Base-by-base conservation (phyloP, 2,113 vertebrate species). In the Planiliza haematocheilus region DNA sequence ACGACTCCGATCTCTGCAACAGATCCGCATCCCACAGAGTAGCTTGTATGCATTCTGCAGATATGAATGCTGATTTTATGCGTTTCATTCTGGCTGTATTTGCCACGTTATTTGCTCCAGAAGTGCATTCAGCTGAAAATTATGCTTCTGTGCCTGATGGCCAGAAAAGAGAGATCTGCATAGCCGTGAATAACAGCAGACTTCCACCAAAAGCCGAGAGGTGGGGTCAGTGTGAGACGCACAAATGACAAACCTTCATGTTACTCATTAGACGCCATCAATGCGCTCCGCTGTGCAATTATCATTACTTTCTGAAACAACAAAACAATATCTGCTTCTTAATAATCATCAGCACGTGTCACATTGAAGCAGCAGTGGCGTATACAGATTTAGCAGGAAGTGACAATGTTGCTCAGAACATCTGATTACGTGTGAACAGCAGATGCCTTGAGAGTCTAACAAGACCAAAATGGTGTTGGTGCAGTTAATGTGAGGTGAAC, bases 371-470 rank as follows among this genome's bases (percentile, higher is more conserved):
- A 50, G 50, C 42, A 56, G 16, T 24, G n/a, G 21, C 45, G 2
- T 21, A 80, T 68, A 50, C 10, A 65, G 41, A 50, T 64, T 77
- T 64, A 85, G 45, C 69, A 77, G 46, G 20, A 77, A 74, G 75
- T 11, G 46, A 45, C 13, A 8, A 59, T 50, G 57, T 50, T 60
- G 56, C 48, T 70, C 42, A 65, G 70, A 87, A 79, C 78, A 84
- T 70, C 75, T 65, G 77, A 89, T 52, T 69, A 51, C 4, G 58
- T 83, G 86, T 77, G 79, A 90, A 86, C 65, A 82, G 72, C 79
- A 89, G 86, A 88, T 77, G 68, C 80, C 74, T 64, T 12, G 42
- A 17, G 56, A 58, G 55, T 69, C 67, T 71, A 71, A 79, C 50
- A 34, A 43, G 64, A 84, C 62, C 17, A 61, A 60, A 73, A 74